Percentiles rank a stretch among this genome's conserved stretches.
These are phyloP conservation scores for Drosophila varians DNA, from an alignment of 1,140 invertebrate genomes.

Conservation along the genomic window DNA sequence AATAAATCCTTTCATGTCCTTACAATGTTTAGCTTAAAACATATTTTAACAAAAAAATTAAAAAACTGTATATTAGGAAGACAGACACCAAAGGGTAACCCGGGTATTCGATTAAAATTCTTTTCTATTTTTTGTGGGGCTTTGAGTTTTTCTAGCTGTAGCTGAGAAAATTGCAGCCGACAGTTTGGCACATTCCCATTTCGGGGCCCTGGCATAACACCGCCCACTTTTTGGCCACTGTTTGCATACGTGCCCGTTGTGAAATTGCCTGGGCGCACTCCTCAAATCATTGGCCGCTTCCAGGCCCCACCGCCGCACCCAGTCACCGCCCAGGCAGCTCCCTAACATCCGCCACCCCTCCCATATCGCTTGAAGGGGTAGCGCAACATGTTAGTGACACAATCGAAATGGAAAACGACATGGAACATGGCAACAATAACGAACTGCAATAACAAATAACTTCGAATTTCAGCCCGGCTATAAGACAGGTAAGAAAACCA, in stretches of 20 bases:
- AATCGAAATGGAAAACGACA: constrained; percentile 79
- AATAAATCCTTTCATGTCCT: too few relatives aligned
- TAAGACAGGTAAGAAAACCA: constrained; percentile 40
- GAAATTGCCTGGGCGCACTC: constrained; percentile 70
- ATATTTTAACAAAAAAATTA: neutral
- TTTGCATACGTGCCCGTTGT: constrained; percentile 79
- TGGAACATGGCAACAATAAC: constrained; percentile 67
- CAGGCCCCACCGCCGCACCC: neutral
- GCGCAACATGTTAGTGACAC: constrained; percentile 76
- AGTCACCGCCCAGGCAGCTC: too few relatives aligned
- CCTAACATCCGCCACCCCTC: constrained; percentile 5
- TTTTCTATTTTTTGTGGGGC: constrained; percentile 18
- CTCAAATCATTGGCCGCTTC: constrained; percentile 68
- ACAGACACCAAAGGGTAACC: neutral
- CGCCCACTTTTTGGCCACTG: constrained; percentile 45
- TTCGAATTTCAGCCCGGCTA: constrained; percentile 49
- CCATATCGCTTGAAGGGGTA: too few relatives aligned
- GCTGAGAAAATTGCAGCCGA: constrained; percentile 67
- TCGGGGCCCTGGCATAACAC: constrained; percentile 5
- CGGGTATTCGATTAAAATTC: neutral
- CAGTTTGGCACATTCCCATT: constrained; percentile 56
- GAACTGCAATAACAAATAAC: constrained; percentile 52
- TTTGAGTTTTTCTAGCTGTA: constrained; percentile 25
- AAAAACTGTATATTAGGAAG: too few relatives aligned
- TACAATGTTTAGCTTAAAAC: too few relatives aligned